A percentile compares a stretch with the other conserved stretches of the same genome.
Evolutionary conservation across 2,113 vertebrate species (phyloP).

Genomic region (Alligator mississippiensis): DNA sequence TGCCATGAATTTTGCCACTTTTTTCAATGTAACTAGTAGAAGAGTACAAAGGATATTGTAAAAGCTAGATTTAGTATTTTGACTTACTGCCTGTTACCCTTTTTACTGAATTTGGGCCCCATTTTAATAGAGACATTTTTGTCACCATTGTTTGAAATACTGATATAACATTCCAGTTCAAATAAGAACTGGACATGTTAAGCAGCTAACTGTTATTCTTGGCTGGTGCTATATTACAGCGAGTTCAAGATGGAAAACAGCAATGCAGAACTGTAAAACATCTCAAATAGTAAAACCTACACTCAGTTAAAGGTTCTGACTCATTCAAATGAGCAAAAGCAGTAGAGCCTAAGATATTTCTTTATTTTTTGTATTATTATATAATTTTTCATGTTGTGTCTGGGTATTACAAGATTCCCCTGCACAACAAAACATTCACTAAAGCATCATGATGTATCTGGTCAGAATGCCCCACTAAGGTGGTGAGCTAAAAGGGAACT

Average conservation of each 20-base stretch:
- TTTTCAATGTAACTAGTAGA: background rate
- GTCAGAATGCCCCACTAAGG: constrained; percentile 3
- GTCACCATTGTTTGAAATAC: constrained; percentile 54
- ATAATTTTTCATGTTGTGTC: constrained; percentile 25
- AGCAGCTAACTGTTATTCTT: constrained; percentile 76
- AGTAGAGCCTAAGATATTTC: background rate
- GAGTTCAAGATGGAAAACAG: constrained; percentile 33
- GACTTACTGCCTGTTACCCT: constrained; percentile 15
- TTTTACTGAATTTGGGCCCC: background rate
- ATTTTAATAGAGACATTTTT: constrained; percentile 39
- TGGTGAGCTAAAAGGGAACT: constrained; percentile 38
- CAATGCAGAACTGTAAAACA: constrained; percentile 44
- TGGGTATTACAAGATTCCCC: constrained; percentile 20
- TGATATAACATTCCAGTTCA: constrained; percentile 35
- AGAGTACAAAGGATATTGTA: background rate
- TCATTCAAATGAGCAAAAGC: constrained; percentile 41
- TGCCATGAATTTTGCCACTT: background rate
- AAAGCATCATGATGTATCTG: background rate
- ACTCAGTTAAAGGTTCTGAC: constrained; percentile 33
- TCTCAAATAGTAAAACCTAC: constrained; percentile 23
- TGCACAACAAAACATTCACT: background rate
- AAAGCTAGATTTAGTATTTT: constrained; percentile 13
- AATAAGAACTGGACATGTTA: constrained; percentile 58
- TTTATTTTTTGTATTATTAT: background rate
- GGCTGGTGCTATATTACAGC: constrained; percentile 31